Conservation (phyloP, 2,797 vertebrate species). For the Pteronotus mesoamericanus region DNA sequence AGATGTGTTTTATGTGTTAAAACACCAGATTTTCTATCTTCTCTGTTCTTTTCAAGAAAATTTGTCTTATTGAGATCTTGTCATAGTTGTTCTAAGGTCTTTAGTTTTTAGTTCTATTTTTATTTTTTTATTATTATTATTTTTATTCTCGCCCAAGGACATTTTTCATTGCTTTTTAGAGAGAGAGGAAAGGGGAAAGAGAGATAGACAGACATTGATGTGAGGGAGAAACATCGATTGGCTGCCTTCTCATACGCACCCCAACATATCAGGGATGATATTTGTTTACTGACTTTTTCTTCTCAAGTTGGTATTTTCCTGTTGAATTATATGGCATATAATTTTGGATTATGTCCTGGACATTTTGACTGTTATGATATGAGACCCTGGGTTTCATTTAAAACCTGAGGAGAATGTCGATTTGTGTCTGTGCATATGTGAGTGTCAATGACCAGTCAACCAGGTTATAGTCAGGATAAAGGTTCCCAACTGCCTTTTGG, state of each 20-base stretch:
- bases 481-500: not conserved
- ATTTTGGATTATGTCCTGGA: not conserved
- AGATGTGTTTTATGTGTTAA: not conserved
- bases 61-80: not conserved
- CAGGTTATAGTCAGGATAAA: not conserved
- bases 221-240: not conserved
- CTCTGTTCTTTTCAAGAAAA: not conserved
- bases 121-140: not conserved
- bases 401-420: not conserved
- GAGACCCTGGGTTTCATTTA: slow-evolving; percentile 3
- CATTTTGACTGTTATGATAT: not conserved
- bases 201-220: not conserved
- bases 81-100: not conserved
- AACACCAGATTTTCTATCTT: not conserved
- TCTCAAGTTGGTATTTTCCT: not conserved
- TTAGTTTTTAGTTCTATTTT: not conserved
- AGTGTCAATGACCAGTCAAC: not conserved
- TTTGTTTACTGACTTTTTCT: not conserved
- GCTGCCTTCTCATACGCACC: too few relatives aligned
- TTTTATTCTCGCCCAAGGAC: not conserved
- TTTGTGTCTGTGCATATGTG: not conserved
- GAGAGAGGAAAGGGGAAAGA: not conserved
- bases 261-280: not conserved
- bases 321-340: not conserved
- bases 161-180: not conserved